Evolutionary conservation across 2,797 vertebrate genomes (phyloP).

Genomic region (Acipenser ruthenus): DNA sequence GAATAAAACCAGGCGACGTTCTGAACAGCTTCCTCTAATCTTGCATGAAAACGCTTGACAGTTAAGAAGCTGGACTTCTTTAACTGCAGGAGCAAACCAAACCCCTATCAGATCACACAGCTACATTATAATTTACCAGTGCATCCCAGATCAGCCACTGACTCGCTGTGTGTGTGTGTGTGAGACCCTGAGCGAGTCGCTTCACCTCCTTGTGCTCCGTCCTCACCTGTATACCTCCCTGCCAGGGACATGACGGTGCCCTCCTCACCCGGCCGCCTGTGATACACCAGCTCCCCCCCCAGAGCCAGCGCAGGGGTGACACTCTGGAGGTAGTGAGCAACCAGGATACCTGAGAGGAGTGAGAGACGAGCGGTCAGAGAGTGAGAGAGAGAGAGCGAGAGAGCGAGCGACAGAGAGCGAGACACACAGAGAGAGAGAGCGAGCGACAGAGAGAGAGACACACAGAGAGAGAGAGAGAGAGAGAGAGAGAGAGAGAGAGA

Average conservation of each 20-base stretch:
- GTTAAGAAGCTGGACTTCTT: no score
- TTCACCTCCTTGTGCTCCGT: no score
- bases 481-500: constrained; percentile 26
- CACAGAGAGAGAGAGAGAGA: constrained; percentile 30
- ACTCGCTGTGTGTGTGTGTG: no score
- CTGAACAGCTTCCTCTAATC: no score
- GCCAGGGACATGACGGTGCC: constrained; percentile 52
- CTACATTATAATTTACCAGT: no score
- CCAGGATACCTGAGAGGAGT: constrained; percentile 43
- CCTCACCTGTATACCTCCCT: constrained; percentile 49
- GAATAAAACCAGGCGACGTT: no score
- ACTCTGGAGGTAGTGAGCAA: constrained; percentile 55
- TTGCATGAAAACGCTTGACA: no score
- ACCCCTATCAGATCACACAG: no score
- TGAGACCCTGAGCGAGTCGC: no score
- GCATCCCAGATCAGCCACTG: no score
- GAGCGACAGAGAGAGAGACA: constrained; percentile 29
- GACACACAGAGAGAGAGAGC: constrained; percentile 16
- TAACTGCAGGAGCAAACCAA: no score
- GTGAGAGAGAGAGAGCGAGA: background rate
- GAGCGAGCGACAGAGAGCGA: background rate
- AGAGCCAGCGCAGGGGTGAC: constrained; percentile 46
- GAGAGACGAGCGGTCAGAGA: background rate
- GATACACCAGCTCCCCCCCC: constrained; percentile 55
- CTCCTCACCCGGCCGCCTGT: constrained; percentile 50